Percentiles rank a stretch among this genome's conserved stretches.
Evolutionary conservation across 2,888 invertebrate genomes (phyloP).

Genomic region (Eugnorisma glareosa): DNA sequence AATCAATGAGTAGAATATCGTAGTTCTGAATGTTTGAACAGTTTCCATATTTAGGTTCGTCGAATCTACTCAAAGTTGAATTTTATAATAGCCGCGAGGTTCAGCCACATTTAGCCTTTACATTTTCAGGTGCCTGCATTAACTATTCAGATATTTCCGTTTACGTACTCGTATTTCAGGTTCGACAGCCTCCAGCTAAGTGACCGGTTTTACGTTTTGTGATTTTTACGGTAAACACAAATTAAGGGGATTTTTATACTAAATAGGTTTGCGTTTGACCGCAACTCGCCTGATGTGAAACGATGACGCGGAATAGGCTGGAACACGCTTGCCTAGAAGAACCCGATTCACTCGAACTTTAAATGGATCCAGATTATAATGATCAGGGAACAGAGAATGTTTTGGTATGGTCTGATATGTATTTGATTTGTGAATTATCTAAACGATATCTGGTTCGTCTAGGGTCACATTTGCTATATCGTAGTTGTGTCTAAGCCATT

Average conservation of each 20-base stretch:
- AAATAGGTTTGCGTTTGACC: too few relatives aligned
- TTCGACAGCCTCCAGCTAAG: conserved; percentile 31
- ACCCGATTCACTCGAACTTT: too few relatives aligned
- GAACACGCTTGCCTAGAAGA: too few relatives aligned
- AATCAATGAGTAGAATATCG: conserved; percentile 29
- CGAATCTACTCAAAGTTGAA: conserved; percentile 24
- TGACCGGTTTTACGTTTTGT: background rate
- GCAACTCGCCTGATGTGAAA: too few relatives aligned
- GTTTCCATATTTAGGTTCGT: conserved; percentile 43
- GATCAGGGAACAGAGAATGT: too few relatives aligned
- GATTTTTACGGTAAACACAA: conserved; percentile 2
- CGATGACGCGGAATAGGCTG: too few relatives aligned
- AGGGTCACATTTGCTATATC: too few relatives aligned
- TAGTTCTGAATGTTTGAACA: conserved; percentile 24
- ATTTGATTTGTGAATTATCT: background rate
- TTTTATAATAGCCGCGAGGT: conserved; percentile 42
- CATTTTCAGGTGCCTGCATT: conserved; percentile 37
- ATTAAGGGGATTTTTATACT: background rate
- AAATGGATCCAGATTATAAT: too few relatives aligned
- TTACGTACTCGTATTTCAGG: conserved; percentile 36
- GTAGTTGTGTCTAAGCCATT: background rate
- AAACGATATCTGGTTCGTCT: background rate
- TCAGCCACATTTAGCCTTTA: conserved; percentile 50
- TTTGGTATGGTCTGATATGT: background rate
- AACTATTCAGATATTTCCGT: conserved; percentile 54